Conservation (phyloP, 2,797 vertebrate genomes). For the Labeo calbasu region DNA sequence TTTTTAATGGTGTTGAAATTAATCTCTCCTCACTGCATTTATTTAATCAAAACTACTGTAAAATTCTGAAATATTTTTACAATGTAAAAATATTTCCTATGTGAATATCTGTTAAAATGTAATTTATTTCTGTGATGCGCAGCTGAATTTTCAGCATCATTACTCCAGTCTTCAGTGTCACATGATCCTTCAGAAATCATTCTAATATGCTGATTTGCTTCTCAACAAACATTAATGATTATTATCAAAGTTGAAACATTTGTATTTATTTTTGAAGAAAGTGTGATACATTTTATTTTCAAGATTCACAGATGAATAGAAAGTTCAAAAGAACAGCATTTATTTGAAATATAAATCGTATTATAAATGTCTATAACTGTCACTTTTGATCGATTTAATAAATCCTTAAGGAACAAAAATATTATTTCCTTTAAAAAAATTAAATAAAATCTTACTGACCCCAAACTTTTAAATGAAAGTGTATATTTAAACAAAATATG, state of each 20-base stretch:
- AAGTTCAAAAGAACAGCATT: not conserved
- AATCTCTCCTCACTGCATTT: not conserved
- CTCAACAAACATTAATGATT: not conserved
- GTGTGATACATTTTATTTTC: not conserved
- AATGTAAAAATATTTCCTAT: not conserved
- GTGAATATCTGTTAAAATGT: not conserved
- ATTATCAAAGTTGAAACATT: not conserved
- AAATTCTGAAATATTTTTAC: not conserved
- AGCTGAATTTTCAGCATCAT: not conserved
- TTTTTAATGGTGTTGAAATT: not conserved
- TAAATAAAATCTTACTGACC: not conserved
- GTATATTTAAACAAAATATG: not conserved
- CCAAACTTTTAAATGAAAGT: not conserved
- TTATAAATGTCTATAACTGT: not conserved
- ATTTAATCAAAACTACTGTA: not conserved
- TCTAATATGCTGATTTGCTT: not conserved
- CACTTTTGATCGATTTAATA: not conserved
- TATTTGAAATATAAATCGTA: not conserved
- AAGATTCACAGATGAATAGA: not conserved
- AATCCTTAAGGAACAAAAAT: not conserved
- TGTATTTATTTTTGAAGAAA: no score
- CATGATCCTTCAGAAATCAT: not conserved
- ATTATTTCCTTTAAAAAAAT: not conserved
- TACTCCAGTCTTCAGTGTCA: not conserved
- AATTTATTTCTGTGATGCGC: not conserved